These are phyloP conservation scores for Lysandra bellargus DNA, from an alignment of 2,888 invertebrate genomes.

Conservation along the genomic window DNA sequence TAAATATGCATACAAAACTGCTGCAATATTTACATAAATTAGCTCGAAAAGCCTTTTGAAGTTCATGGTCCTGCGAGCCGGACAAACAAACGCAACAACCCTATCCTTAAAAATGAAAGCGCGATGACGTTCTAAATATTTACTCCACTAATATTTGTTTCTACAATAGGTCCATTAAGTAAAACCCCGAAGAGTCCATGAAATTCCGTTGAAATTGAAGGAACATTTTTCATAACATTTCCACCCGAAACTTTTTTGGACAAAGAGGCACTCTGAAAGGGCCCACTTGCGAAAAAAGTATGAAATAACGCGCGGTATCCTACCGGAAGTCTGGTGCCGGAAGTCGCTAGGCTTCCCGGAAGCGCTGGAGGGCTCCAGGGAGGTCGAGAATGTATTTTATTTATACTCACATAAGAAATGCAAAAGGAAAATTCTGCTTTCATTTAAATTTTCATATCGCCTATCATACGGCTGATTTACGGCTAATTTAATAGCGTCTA, in stretches of 20 bases:
- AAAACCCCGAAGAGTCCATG: slow-evolving; percentile 17
- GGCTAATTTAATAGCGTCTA: neutral
- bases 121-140: slow-evolving; percentile 21
- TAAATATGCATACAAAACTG: neutral
- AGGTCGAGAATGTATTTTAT: slow-evolving; percentile 73
- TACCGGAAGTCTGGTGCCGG: slow-evolving; percentile 71
- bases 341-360: slow-evolving; percentile 77
- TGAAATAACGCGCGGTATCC: slow-evolving; percentile 67
- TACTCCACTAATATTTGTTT: slow-evolving; percentile 19
- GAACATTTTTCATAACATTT: slow-evolving; percentile 52
- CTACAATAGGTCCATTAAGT: slow-evolving; percentile 22
- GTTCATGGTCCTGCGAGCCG: neutral
- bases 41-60: neutral
- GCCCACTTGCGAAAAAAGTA: slow-evolving; percentile 65
- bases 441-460: slow-evolving; percentile 20
- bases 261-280: slow-evolving; percentile 62
- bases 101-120: slow-evolving; percentile 14
- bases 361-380: slow-evolving; percentile 67
- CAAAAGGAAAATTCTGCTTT: slow-evolving; percentile 31
- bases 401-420: slow-evolving; percentile 53
- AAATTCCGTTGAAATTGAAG: slow-evolving; percentile 39
- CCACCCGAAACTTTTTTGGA: slow-evolving; percentile 55
- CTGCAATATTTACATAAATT: neutral
- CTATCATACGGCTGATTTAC: slow-evolving; percentile 10
- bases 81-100: slow-evolving; percentile 12